Conservation (phyloP, 2,113 vertebrate genomes). For the Microcebus jonahi region DNA sequence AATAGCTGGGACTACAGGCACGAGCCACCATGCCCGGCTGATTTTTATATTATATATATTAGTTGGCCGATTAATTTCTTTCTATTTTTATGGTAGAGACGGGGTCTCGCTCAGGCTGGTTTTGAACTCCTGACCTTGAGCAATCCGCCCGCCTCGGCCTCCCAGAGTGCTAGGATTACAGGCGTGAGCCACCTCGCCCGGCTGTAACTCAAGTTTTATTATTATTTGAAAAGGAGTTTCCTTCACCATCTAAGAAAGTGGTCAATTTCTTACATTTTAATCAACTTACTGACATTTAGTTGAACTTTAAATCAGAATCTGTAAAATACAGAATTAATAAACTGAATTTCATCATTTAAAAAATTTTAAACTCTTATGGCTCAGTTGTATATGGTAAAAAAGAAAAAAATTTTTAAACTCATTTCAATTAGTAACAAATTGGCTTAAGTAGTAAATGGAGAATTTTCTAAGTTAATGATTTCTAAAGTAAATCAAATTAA, state of each 20-base stretch:
- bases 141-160: no score
- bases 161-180: no score
- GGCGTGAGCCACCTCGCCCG: no score
- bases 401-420: background rate
- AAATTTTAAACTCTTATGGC: background rate
- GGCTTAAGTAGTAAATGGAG: background rate
- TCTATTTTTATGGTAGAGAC: no score
- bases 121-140: no score
- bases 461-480: background rate
- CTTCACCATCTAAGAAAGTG: background rate
- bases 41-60: no score
- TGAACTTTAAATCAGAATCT: background rate
- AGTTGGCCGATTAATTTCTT: no score
- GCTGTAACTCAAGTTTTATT: slow-evolving; percentile 6
- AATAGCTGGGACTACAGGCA: no score
- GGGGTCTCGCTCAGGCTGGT: no score
- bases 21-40: no score
- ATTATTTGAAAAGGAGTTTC: background rate
- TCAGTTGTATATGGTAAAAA: no score
- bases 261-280: slow-evolving; percentile 23
- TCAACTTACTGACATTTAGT: background rate
- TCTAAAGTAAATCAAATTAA: slow-evolving; percentile 44
- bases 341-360: slow-evolving; percentile 8
- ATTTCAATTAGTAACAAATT: slow-evolving; percentile 7
- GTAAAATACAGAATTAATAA: background rate